Evolutionary conservation across 2,797 vertebrate genomes (phyloP).

Genomic region (Pangasius larnaudii): DNA sequence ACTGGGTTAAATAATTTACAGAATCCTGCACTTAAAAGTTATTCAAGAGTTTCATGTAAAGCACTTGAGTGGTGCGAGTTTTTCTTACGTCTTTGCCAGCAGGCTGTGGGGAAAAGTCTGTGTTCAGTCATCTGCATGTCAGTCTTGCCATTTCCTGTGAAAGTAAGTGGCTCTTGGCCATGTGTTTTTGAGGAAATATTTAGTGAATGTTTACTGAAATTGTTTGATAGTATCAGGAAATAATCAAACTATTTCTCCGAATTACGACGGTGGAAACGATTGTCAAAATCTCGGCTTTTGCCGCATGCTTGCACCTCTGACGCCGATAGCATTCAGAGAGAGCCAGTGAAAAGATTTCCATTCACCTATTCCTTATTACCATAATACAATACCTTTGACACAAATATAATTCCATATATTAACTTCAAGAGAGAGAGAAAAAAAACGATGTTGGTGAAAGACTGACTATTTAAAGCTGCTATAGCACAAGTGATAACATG

Average conservation of each 20-base stretch:
- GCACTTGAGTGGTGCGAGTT: neutral
- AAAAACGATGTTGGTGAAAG: neutral
- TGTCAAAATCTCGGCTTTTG: neutral
- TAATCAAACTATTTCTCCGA: neutral
- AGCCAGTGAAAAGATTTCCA: too few relatives aligned
- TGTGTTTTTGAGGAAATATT: neutral
- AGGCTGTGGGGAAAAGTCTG: neutral
- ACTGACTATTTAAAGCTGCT: neutral
- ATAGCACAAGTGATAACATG: neutral
- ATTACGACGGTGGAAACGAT: neutral
- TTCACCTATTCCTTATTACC: too few relatives aligned
- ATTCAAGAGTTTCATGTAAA: neutral
- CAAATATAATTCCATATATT: neutral
- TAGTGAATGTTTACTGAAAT: neutral
- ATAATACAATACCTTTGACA: neutral
- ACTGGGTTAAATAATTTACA: neutral
- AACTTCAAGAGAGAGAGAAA: neutral
- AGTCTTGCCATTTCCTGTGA: neutral
- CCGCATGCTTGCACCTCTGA: neutral
- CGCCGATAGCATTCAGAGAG: neutral
- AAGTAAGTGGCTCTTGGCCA: neutral
- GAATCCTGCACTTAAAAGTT: constrained; percentile 8
- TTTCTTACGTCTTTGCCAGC: constrained; percentile 3
- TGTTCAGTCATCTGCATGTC: neutral
- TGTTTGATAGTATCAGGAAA: neutral